These are phyloP conservation scores for Nerophis lumbriciformis DNA, from an alignment of 2,113 vertebrate species.

Conservation along the genomic window DNA sequence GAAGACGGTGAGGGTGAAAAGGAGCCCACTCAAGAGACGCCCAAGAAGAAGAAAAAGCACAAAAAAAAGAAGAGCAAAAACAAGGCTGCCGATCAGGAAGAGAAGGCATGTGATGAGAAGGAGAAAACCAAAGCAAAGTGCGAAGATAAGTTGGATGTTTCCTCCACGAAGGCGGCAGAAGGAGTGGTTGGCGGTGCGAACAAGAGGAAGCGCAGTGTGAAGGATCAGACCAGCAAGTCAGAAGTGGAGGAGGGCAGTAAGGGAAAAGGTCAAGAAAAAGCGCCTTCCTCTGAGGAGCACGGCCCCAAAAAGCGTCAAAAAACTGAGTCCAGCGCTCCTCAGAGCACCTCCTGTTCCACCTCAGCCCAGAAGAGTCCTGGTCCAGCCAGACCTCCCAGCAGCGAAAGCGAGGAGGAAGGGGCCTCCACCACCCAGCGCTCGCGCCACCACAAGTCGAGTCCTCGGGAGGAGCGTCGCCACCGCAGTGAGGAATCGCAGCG, in stretches of 20 bases:
- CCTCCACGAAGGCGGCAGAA: neutral
- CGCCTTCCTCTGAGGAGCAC: constrained; percentile 46
- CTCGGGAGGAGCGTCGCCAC: constrained; percentile 75
- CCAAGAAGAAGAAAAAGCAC: constrained; percentile 89
- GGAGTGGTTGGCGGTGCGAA: neutral
- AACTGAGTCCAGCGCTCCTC: constrained; percentile 50
- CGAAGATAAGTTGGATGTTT: constrained; percentile 33
- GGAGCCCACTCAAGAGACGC: constrained; percentile 73
- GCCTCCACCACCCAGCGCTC: constrained; percentile 71
- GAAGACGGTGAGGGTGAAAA: constrained; percentile 74
- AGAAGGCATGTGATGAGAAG: constrained; percentile 48
- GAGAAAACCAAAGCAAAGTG: constrained; percentile 59
- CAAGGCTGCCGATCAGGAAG: constrained; percentile 53
- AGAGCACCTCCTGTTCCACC: constrained; percentile 67
- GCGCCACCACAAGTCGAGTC: constrained; percentile 77
- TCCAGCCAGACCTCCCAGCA: constrained; percentile 71
- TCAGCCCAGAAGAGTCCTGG: constrained; percentile 68
- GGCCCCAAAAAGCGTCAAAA: constrained; percentile 70
- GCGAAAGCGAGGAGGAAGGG: constrained; percentile 87
- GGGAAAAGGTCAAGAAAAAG: constrained; percentile 31
- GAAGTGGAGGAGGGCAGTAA: neutral
- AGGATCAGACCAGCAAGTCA: neutral
- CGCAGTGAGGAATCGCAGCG: constrained; percentile 83
- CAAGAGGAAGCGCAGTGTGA: neutral
- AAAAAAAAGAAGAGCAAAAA: constrained; percentile 85